Conservation (phyloP, 2,888 invertebrate genomes). For the Quadroppia sp. region DNA sequence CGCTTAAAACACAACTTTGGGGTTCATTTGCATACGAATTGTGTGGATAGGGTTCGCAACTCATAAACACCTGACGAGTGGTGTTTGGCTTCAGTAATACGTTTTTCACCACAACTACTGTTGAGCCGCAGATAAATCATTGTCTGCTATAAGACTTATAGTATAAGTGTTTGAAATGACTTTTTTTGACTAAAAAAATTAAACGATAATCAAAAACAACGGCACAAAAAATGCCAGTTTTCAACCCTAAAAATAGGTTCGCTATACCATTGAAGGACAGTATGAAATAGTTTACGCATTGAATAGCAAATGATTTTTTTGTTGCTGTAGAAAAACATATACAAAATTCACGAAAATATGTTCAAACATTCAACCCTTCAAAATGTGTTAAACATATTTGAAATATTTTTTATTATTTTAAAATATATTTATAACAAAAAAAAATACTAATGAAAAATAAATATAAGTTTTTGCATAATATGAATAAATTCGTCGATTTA, state of each 20-base stretch:
- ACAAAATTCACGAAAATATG: slow-evolving; percentile 4
- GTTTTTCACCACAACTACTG: too few relatives aligned
- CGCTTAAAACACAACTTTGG: neutral
- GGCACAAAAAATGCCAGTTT: too few relatives aligned
- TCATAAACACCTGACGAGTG: neutral
- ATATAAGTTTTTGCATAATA: neutral
- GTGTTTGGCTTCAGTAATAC: too few relatives aligned
- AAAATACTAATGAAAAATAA: neutral
- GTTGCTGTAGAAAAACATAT: too few relatives aligned
- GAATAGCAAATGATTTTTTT: neutral
- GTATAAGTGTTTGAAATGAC: too few relatives aligned
- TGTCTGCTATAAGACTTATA: too few relatives aligned
- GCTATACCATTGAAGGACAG: neutral
- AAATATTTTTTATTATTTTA: too few relatives aligned
- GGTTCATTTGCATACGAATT: neutral
- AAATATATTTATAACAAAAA: neutral
- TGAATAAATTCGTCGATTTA: neutral
- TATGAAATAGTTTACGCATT: slow-evolving; percentile 18
- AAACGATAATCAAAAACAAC: too few relatives aligned
- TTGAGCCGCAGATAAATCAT: too few relatives aligned
- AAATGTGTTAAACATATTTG: slow-evolving; percentile 34
- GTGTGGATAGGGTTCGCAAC: neutral
- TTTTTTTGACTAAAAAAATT: too few relatives aligned
- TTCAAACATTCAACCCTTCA: slow-evolving; percentile 22
- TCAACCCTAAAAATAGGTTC: too few relatives aligned